phyloP scores from a whole-genome alignment of 37 sponge, comb jelly and placozoan species.

The Haliclona indistincta region DNA sequence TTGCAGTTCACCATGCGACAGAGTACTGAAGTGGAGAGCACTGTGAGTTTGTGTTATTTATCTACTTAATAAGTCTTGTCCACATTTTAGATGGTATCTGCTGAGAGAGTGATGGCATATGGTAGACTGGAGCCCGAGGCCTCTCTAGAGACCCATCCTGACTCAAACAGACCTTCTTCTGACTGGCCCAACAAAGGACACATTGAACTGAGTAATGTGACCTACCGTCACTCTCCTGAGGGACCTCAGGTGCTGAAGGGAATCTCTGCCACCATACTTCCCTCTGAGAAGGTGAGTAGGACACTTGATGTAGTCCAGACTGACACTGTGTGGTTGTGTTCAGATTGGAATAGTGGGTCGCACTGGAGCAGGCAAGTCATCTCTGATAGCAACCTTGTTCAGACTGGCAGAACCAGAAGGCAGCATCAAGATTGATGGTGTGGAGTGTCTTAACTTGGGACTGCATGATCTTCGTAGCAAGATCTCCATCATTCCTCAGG shows the following conservation, averaged over 20 bases:
- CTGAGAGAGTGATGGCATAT: slow-evolving; percentile 27
- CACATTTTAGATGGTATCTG: slow-evolving; percentile 28
- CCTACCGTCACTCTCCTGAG: slow-evolving; percentile 32
- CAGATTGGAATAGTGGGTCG: no score
- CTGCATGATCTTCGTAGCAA: no score
- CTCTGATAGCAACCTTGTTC: no score
- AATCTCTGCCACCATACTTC: slow-evolving; percentile 37
- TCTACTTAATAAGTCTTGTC: background rate
- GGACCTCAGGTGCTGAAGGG: slow-evolving; percentile 57
- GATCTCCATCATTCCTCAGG: no score
- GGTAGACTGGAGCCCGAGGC: slow-evolving; percentile 7
- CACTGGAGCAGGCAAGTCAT: no score
- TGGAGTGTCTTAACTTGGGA: no score
- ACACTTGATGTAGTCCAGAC: no score
- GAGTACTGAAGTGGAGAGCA: slow-evolving; percentile 75
- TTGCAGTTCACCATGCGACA: slow-evolving; percentile 69
- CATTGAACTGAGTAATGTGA: slow-evolving; percentile 27
- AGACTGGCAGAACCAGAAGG: no score
- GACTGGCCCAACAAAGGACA: slow-evolving; percentile 68
- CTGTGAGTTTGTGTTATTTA: background rate
- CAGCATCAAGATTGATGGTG: no score
- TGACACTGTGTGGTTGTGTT: no score
- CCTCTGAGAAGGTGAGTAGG: slow-evolving; percentile 63
- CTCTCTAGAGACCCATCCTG: slow-evolving; percentile 3
- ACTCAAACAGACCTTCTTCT: slow-evolving; percentile 23